These are phyloP conservation scores for Arctia plantaginis DNA, from an alignment of 2,888 invertebrate genomes.

Conservation along the genomic window DNA sequence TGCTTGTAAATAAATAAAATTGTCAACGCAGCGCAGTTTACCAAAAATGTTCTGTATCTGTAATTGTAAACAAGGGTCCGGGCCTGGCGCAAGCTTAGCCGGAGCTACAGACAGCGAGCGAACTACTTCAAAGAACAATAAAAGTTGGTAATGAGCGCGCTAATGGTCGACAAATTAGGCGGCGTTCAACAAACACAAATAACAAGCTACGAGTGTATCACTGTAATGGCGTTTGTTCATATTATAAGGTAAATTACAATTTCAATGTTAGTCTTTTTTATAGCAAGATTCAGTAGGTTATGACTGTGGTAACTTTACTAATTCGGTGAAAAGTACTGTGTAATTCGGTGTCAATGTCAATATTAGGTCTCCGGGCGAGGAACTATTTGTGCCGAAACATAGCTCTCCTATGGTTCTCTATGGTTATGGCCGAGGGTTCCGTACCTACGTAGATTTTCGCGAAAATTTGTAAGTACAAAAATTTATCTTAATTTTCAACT, in stretches of 20 bases:
- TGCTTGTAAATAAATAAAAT: background rate
- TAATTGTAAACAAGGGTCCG: background rate
- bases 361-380: too few species aligned
- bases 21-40: background rate
- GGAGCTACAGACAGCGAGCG: background rate
- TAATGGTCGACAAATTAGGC: slow-evolving; percentile 3
- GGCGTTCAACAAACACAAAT: background rate
- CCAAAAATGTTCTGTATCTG: background rate
- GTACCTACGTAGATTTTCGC: too few species aligned
- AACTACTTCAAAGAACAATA: slow-evolving; percentile 2
- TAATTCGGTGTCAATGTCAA: too few species aligned
- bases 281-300: too few species aligned
- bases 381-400: too few species aligned
- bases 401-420: too few species aligned
- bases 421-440: too few species aligned
- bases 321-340: too few species aligned
- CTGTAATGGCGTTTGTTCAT: background rate
- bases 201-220: background rate
- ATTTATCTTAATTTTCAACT: too few species aligned
- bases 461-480: too few species aligned
- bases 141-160: background rate
- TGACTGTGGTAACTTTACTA: too few species aligned
- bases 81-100: background rate
- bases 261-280: background rate
- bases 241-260: background rate